Conservation (phyloP, 1,140 invertebrate genomes). For the Homalodisca vitripennis region DNA sequence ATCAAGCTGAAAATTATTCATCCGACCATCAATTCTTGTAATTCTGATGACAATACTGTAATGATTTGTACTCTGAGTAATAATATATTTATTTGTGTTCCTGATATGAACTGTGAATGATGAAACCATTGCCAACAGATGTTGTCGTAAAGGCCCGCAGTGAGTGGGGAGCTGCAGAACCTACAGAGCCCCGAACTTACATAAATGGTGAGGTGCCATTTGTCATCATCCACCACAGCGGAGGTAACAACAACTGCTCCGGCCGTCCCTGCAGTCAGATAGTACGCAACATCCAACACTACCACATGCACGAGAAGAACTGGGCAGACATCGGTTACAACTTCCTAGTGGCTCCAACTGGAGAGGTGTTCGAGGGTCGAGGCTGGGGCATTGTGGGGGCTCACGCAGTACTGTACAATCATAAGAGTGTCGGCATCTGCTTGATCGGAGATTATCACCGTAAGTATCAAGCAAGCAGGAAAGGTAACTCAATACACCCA, state of each 20-base stretch:
- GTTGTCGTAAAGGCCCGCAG: neutral
- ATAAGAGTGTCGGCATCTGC: conserved; percentile 68
- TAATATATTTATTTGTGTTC: too few relatives aligned
- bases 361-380: conserved; percentile 57
- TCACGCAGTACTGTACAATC: conserved; percentile 69
- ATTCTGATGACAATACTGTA: too few relatives aligned
- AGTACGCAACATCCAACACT: neutral
- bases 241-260: neutral
- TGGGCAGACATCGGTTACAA: conserved; percentile 41
- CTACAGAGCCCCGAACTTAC: neutral
- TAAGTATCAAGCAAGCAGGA: too few relatives aligned
- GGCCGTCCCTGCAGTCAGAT: neutral
- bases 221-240: neutral
- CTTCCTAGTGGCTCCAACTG: conserved; percentile 55
- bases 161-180: neutral
- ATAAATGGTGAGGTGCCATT: neutral
- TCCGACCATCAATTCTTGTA: too few relatives aligned
- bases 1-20: too few relatives aligned
- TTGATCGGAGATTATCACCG: conserved; percentile 58
- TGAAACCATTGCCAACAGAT: neutral
- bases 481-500: too few relatives aligned
- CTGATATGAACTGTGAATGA: too few relatives aligned
- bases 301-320: neutral
- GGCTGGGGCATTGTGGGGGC: conserved; percentile 69
- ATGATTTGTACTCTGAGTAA: too few relatives aligned